Evolutionary conservation across 2,888 invertebrate genomes (phyloP), one percentile per base, ranked within the genome.

Genomic region (Drosophila meridiana): DNA sequence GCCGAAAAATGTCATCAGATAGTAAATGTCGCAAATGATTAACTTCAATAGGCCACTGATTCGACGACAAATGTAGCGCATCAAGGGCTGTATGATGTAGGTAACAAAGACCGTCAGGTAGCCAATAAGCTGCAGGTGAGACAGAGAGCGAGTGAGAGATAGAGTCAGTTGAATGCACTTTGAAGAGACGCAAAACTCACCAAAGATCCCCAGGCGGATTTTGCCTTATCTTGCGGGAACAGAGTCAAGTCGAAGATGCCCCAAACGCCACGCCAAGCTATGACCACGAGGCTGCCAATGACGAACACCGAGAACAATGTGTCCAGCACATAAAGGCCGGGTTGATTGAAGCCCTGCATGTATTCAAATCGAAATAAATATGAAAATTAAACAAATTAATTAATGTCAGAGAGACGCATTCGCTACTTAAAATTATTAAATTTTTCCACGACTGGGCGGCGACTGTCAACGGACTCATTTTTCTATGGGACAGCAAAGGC

Each of bases 221-320:
- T 94, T 64, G 94, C 94, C 30, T 91, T 93, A 88, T 96, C 94
- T 0, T 95, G 95, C 7, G 97, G 97, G 91, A 95, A 97, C n/a
- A 98, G 94, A 91, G 95, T 96, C 80, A 96, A 94, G 93, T 98
- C 98, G 60, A 97, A 94, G 58, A 97, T 93, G 7, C 96, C 96
- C 97, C 97, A 98, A 34, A 96, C 94, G 34, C 98, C 97, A 84
- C 97, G 94, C 98, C 98, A 98, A 55, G 97, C 97, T 92, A 97
- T 96, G 3, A 98, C 97, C 57, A 97, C 97, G 76, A 98, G 94
- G 0, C 96, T 96, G 0, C 97, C 97, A 79, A 97, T 96, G 67
- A 98, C 95, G 34, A 96, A 94, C 77, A 97, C 97, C 11, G 97
- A 97, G 94, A 98, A 97, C 70, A 97, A 94, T 92, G 97, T 97